These are phyloP conservation scores for Polypterus senegalus DNA, from an alignment of 2,113 vertebrate species.

Conservation along the genomic window DNA sequence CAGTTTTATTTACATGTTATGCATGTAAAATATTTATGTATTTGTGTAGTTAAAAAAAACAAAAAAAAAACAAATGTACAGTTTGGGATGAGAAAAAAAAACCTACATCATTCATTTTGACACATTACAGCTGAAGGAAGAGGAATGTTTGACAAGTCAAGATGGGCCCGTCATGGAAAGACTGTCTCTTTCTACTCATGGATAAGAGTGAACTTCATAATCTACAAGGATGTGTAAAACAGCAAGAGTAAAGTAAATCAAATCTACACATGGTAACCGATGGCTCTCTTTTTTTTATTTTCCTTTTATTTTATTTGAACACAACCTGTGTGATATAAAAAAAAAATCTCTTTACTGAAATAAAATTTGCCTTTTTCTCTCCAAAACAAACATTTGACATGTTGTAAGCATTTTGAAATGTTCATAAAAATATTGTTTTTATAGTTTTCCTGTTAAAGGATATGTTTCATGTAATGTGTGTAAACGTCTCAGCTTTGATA, in stretches of 20 bases:
- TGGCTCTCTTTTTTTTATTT: slow-evolving; percentile 77
- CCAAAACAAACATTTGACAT: slow-evolving; percentile 47
- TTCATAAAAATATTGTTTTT: slow-evolving; percentile 88
- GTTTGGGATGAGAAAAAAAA: slow-evolving; percentile 78
- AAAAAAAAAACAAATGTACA: slow-evolving; percentile 35
- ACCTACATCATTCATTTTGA: slow-evolving; percentile 98
- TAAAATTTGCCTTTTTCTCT: slow-evolving; percentile 23
- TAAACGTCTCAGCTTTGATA: slow-evolving; percentile 92
- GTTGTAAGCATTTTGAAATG: slow-evolving; percentile 71
- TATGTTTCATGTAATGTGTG: slow-evolving; percentile 80
- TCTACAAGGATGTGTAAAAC: slow-evolving; percentile 66
- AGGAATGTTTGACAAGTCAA: slow-evolving; percentile 70
- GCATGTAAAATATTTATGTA: slow-evolving; percentile 19
- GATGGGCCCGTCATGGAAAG: slow-evolving; percentile 57
- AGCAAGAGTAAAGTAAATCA: slow-evolving; percentile 82
- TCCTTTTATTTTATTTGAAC: slow-evolving; percentile 90
- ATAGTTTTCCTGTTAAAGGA: slow-evolving; percentile 67
- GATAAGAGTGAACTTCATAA: slow-evolving; percentile 69
- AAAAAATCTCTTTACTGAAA: slow-evolving; percentile 51
- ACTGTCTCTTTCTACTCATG: slow-evolving; percentile 69
- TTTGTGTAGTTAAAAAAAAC: slow-evolving; percentile 30
- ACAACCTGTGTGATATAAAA: slow-evolving; percentile 76
- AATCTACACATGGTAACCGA: slow-evolving; percentile 85
- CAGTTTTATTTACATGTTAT: background rate
- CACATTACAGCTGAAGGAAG: slow-evolving; percentile 98